These are phyloP conservation scores for Heterodera schachtii DNA, from an alignment of 1,140 invertebrate species.

Conservation along the genomic window DNA sequence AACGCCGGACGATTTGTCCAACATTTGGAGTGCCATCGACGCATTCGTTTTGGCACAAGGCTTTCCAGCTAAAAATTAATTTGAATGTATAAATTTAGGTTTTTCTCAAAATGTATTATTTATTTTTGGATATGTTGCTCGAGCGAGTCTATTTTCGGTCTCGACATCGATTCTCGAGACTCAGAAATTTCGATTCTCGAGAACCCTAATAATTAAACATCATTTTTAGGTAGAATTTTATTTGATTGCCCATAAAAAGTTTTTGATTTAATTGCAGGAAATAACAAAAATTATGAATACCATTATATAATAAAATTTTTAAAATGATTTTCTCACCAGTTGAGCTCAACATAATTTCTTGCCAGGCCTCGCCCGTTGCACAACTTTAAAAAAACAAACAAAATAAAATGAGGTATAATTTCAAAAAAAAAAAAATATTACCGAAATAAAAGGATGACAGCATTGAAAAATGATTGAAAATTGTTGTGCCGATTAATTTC, in stretches of 20 bases:
- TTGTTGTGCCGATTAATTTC: conserved; percentile 98
- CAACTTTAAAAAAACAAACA: conserved; percentile 78
- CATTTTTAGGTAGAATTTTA: too few relatives aligned
- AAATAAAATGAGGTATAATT: too few relatives aligned
- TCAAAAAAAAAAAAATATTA: not conserved
- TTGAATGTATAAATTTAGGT: not conserved
- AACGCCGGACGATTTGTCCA: conserved; percentile 74
- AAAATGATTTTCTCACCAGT: conserved; percentile 65
- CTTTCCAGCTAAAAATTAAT: conserved; percentile 32
- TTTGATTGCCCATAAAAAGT: too few relatives aligned
- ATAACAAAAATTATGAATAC: not conserved
- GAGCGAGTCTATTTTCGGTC: too few relatives aligned
- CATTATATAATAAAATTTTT: not conserved
- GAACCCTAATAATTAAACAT: too few relatives aligned
- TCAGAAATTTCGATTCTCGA: too few relatives aligned
- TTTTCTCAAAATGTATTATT: too few relatives aligned
- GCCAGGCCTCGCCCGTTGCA: conserved; percentile 99
- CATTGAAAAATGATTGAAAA: conserved; percentile 96
- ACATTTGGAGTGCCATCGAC: conserved; percentile 63
- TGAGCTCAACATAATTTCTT: conserved; percentile 96
- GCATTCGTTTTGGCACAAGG: conserved; percentile 19
- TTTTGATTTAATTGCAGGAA: not conserved
- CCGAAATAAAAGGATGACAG: conserved; percentile 98
- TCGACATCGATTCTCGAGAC: too few relatives aligned
- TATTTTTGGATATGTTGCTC: too few relatives aligned